These are phyloP conservation scores for Hydraecia micacea DNA, from an alignment of 2,888 invertebrate genomes.

Conservation along the genomic window DNA sequence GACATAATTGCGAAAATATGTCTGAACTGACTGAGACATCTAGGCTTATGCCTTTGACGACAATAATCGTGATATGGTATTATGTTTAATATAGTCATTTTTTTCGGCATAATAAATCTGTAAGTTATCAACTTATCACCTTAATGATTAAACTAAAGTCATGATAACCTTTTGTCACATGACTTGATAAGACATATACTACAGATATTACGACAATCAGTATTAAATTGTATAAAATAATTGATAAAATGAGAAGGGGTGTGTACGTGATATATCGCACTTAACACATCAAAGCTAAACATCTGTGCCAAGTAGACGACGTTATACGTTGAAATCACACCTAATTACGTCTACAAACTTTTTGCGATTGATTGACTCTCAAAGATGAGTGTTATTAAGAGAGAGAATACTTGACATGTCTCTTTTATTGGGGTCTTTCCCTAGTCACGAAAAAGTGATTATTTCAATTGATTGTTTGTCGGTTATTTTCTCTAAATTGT, in stretches of 20 bases:
- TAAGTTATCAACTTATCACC: background rate
- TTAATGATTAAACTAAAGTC: background rate
- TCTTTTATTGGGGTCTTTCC: background rate
- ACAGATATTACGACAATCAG: background rate
- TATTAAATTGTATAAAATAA: background rate
- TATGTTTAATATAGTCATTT: background rate
- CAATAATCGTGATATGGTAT: no score
- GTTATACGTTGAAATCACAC: constrained; percentile 36
- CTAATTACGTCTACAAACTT: constrained; percentile 10
- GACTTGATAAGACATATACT: background rate
- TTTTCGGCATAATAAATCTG: background rate
- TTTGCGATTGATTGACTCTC: background rate
- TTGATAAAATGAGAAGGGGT: background rate
- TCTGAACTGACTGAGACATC: no score
- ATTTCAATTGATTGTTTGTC: background rate
- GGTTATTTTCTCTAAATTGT: background rate
- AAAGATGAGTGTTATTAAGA: background rate
- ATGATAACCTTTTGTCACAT: constrained; percentile 14
- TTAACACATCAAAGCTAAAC: constrained; percentile 26
- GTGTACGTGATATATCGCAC: constrained; percentile 38
- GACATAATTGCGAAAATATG: background rate
- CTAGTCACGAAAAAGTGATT: background rate
- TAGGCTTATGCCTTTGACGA: background rate
- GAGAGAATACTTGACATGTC: background rate
- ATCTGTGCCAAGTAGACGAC: constrained; percentile 41